A percentile compares a stretch with the other conserved stretches of the same genome.
Conservation (phyloP, 2,797 vertebrate species). For the Fringilla coelebs region DNA sequence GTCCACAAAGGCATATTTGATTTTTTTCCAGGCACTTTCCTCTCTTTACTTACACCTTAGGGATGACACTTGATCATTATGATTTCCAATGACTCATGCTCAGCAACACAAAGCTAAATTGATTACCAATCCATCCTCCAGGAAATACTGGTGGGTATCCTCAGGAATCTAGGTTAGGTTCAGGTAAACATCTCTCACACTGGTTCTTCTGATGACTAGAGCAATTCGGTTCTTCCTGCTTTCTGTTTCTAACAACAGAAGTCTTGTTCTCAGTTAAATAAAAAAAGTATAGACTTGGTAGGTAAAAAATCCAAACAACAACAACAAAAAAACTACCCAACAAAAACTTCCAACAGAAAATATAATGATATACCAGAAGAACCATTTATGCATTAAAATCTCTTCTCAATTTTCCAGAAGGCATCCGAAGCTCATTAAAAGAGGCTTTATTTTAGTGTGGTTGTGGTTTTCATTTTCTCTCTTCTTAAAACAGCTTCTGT, state of each 20-base stretch:
- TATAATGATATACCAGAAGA: slow-evolving; percentile 38
- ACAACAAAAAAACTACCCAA: neutral
- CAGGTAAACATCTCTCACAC: slow-evolving; percentile 61
- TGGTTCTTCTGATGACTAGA: slow-evolving; percentile 36
- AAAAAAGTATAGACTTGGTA: neutral
- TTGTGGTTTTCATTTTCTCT: slow-evolving; percentile 61
- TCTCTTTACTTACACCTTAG: neutral
- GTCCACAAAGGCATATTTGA: neutral
- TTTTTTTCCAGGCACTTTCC: neutral
- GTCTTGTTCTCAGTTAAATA: slow-evolving; percentile 20
- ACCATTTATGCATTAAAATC: slow-evolving; percentile 19
- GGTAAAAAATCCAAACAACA: neutral
- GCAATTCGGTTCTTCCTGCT: slow-evolving; percentile 26
- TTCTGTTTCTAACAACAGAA: slow-evolving; percentile 61
- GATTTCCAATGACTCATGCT: slow-evolving; percentile 32
- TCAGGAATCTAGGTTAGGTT: slow-evolving; percentile 61
- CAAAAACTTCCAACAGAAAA: slow-evolving; percentile 26
- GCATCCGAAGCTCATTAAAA: slow-evolving; percentile 59
- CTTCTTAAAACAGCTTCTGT: slow-evolving; percentile 47
- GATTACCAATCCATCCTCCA: slow-evolving; percentile 33
- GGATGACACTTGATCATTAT: neutral
- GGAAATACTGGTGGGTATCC: slow-evolving; percentile 64
- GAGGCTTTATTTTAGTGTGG: slow-evolving; percentile 51
- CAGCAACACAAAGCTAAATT: slow-evolving; percentile 29
- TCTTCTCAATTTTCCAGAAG: slow-evolving; percentile 43